A percentile compares a stretch with the other conserved stretches of the same genome.
These are phyloP conservation scores for Atethmia centrago DNA, from an alignment of 2,888 invertebrate species.

Conservation along the genomic window DNA sequence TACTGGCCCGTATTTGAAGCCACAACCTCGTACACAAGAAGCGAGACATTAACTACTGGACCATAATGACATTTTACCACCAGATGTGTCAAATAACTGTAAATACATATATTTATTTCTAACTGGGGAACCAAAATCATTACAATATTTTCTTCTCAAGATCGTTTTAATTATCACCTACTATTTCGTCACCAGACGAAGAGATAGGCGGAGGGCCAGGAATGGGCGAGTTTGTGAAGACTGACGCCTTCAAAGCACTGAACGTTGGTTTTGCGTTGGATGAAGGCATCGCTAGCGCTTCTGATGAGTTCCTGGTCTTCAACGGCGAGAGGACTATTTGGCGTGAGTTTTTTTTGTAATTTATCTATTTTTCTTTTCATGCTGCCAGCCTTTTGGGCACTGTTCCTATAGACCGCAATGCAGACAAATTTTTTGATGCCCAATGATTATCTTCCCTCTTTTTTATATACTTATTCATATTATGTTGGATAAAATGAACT, in stretches of 20 bases:
- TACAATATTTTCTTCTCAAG: background rate
- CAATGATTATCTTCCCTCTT: no score
- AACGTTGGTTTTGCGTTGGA: conserved; percentile 96
- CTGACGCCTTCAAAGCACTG: conserved; percentile 93
- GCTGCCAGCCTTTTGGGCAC: no score
- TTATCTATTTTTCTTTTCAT: background rate
- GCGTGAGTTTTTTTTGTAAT: conserved; percentile 91
- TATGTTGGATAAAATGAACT: conserved; percentile 7
- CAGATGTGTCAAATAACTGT: no score
- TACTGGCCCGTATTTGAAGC: no score
- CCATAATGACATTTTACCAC: no score
- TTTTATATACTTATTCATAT: no score
- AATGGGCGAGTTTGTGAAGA: conserved; percentile 94
- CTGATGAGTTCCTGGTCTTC: conserved; percentile 92
- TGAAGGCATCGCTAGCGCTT: conserved; percentile 94
- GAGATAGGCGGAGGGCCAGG: conserved; percentile 95
- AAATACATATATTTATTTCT: no score
- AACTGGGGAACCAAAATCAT: background rate
- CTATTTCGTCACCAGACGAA: conserved; percentile 92
- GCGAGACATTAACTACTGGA: no score
- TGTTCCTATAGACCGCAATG: no score
- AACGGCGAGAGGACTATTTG: conserved; percentile 94
- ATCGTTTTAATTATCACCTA: background rate
- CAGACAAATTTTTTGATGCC: no score
- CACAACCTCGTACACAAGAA: no score